Conservation (phyloP, 2,888 invertebrate species). For the Troides helena region DNA sequence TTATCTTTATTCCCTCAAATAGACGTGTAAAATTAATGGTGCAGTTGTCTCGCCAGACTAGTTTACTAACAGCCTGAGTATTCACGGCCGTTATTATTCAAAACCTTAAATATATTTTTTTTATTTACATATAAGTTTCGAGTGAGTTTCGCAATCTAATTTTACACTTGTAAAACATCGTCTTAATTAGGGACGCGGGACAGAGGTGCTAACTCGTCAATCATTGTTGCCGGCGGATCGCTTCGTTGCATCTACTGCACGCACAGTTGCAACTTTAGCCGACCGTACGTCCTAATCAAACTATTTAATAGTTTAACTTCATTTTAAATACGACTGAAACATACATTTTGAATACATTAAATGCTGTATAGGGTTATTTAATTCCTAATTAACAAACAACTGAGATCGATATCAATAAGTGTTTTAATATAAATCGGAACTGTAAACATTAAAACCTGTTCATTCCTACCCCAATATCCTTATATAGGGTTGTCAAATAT, state of each 20-base stretch:
- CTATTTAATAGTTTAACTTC: constrained; percentile 1
- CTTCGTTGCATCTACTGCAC: constrained; percentile 62
- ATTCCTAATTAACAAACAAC: too few relatives aligned
- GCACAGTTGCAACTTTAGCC: constrained; percentile 57
- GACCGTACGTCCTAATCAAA: constrained; percentile 58
- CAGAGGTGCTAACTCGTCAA: constrained; percentile 78
- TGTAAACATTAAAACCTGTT: too few relatives aligned
- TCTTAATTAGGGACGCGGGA: constrained; percentile 74
- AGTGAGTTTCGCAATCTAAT: constrained; percentile 49
- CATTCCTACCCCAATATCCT: too few relatives aligned
- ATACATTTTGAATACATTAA: neutral
- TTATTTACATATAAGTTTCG: neutral
- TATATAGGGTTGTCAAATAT: too few relatives aligned
- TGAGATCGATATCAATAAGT: too few relatives aligned
- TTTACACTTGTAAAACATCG: constrained; percentile 30
- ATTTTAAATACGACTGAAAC: neutral
- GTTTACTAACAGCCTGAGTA: neutral
- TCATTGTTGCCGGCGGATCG: constrained; percentile 66
- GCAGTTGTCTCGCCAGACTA: neutral
- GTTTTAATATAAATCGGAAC: too few relatives aligned
- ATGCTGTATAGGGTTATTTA: neutral
- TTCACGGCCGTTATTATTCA: neutral
- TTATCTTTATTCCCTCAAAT: constrained; percentile 32
- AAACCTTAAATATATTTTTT: neutral
- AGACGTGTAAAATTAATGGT: constrained; percentile 14